Evolutionary conservation across 2,113 vertebrate genomes (phyloP), one percentile per base, ranked within the genome.

Genomic region (Nesospiza acunhae): DNA sequence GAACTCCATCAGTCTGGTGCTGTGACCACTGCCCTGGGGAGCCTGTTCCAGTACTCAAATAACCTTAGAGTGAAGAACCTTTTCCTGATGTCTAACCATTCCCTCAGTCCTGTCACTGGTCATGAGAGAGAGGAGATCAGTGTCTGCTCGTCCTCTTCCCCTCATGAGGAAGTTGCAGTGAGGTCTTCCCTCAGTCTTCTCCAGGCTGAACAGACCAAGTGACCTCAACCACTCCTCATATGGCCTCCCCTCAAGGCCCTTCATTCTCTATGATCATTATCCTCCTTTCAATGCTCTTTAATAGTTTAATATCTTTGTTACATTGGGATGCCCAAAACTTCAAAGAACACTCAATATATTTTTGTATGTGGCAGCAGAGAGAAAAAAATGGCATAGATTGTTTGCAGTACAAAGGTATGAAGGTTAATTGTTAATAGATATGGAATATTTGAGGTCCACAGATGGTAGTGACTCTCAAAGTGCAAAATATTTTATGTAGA

Each of bases 401-500:
- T 55, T 74, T 70, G 39, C 28, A 70, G 35, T 56, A 12, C 30
- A 88, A 24, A 72, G 5, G 4, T 42, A 5, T 89, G 31, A 89
- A 21, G 7, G 21, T 66, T 82, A 91, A 58, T 56, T 90, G 39
- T 75, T 91, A 74, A 68, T 55, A 80, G 26, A 8, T 80, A 62
- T 7, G 19, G 79, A 77, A 64, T 63, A 16, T 47, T 88, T 92
- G 77, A 81, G 33, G 73, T 83, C 26, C 66, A 66, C 26, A 89
- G 70, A 85, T 49, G 24, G 37, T 56, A 68, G 39, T 68, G 79
- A 70, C 39, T 80, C 24, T 68, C 52, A 53, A 94, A 86, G 42
- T n/a, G 44, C 15, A 91, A 93, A 93, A 70, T 93, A 82, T 76
- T 69, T 50, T 85, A 76, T 78, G 74, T 91, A 83, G 78, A 91